A percentile compares a stretch with the other conserved stretches of the same genome.
phyloP scores from a whole-genome alignment of 2,888 invertebrate genomes.

The Ctenicera cuprea region DNA sequence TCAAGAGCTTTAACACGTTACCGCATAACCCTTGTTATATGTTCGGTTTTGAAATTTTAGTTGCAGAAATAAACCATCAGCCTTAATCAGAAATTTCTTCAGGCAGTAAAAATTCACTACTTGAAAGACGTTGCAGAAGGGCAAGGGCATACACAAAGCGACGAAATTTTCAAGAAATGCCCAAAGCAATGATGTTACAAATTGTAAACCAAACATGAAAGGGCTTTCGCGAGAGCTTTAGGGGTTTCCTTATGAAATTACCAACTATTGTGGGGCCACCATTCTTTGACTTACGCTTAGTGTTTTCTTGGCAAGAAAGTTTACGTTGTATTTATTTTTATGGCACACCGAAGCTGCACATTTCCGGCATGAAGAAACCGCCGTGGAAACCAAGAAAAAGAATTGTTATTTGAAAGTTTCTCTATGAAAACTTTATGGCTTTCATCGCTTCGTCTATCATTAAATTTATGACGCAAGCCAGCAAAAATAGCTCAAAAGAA shows the following conservation, averaged over 20 bases:
- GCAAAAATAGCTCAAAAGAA: background rate
- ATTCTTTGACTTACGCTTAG: conserved; percentile 9
- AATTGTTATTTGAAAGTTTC: conserved; percentile 5
- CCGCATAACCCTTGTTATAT: too few relatives aligned
- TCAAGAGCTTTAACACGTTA: too few relatives aligned
- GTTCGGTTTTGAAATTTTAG: too few relatives aligned
- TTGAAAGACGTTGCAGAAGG: too few relatives aligned
- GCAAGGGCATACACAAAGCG: background rate
- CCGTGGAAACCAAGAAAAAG: background rate
- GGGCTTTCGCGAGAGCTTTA: background rate
- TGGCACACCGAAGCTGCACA: background rate
- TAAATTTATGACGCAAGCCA: conserved; percentile 25
- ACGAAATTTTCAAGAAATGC: conserved; percentile 1
- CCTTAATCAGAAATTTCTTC: too few relatives aligned
- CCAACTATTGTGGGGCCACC: conserved; percentile 4
- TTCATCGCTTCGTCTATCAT: background rate
- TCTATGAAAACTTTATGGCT: conserved; percentile 9
- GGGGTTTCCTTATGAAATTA: conserved; percentile 27
- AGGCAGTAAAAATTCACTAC: too few relatives aligned
- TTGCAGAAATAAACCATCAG: too few relatives aligned
- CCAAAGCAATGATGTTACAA: conserved; percentile 10
- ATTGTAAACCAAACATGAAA: conserved; percentile 21
- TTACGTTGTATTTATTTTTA: conserved; percentile 19
- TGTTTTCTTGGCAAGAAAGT: conserved; percentile 7
- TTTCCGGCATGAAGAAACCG: conserved; percentile 1